These are phyloP conservation scores for Copidosoma aretas DNA, from an alignment of 2,888 invertebrate species.

Conservation along the genomic window DNA sequence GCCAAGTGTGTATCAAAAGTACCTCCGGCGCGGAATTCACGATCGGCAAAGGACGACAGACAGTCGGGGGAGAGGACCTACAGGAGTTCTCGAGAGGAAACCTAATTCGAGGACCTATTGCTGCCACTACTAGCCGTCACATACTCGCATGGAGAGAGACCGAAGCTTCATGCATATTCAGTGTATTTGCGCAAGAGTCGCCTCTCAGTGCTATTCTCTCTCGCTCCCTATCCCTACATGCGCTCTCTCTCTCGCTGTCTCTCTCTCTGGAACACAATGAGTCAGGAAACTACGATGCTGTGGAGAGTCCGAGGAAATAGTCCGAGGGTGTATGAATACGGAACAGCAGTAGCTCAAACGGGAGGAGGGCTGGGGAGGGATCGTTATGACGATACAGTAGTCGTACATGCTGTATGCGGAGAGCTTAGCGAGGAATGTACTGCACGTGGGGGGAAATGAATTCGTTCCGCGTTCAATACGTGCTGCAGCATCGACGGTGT, in stretches of 20 bases:
- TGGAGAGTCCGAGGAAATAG: slow-evolving; percentile 48
- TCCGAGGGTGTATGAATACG: slow-evolving; percentile 39
- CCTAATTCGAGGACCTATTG: slow-evolving; percentile 56
- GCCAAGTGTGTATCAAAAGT: slow-evolving; percentile 32
- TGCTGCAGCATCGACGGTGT: too few relatives aligned
- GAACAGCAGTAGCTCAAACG: not conserved
- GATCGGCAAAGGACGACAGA: too few relatives aligned
- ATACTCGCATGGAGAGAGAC: slow-evolving; percentile 22
- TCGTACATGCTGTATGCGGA: too few relatives aligned
- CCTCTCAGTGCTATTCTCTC: not conserved
- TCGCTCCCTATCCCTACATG: too few relatives aligned
- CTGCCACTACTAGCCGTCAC: not conserved
- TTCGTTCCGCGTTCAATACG: too few relatives aligned
- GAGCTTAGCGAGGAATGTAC: too few relatives aligned
- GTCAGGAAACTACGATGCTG: slow-evolving; percentile 5
- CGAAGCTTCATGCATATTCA: slow-evolving; percentile 57
- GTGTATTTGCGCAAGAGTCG: slow-evolving; percentile 50
- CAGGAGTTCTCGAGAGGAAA: slow-evolving; percentile 44
- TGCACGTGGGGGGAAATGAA: too few relatives aligned
- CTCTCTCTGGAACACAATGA: too few relatives aligned
- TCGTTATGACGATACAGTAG: too few relatives aligned
- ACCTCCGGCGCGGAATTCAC: too few relatives aligned
- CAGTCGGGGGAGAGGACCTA: not conserved
- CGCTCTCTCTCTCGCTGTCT: too few relatives aligned
- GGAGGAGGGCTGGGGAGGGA: too few relatives aligned